Evolutionary conservation across 1,140 invertebrate genomes (phyloP), one percentile per base, ranked within the genome.

Genomic region (Apolygus lucorum): DNA sequence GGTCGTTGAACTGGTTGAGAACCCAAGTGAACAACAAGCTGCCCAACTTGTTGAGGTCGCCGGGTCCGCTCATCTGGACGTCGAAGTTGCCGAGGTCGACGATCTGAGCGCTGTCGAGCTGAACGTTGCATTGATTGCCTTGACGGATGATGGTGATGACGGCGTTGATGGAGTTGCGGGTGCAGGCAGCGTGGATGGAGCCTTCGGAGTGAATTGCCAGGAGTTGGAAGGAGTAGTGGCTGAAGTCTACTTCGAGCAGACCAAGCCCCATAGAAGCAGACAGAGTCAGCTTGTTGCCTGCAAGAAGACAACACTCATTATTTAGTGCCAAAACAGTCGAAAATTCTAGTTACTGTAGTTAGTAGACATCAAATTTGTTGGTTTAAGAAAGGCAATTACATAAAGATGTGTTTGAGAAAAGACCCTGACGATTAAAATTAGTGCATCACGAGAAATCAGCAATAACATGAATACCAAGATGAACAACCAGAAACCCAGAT

Each of bases 1-100:
- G 67, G 17, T 67, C 66, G 59, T 71, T 63, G 70, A 71, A 71
- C 27, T 71, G 49, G 42, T 71, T 67, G 0, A 71, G 24, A n/a
- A 71, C 34, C 70, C 70, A 71, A n/a, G 27, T 68, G 52, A 71
- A 54, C 0, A 71, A 52, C 66, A 71, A 28, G 1, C 25, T 24
- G 2, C 64, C 54, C 25, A 71, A 29, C 26, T 68, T 52, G 42
- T 71, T 71, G 52, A 71, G 24, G 2, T 52, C 66, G 1, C 64
- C 64, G 34, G 66, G 65, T 17, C 70, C 70, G 22, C n/a, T 68
- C 66, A 71, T 63, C 1, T 62, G 14, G 25, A 71, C 59, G n/a
- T 71, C 52, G 29, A 68, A 67, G 4, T 34, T 52, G 0, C 70
- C 70, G 2, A 71, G 24, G 2, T 22, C 21, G 54, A 34, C 66